Conservation (phyloP, 2,888 invertebrate species). For the Leptinotarsa rubiginosa region DNA sequence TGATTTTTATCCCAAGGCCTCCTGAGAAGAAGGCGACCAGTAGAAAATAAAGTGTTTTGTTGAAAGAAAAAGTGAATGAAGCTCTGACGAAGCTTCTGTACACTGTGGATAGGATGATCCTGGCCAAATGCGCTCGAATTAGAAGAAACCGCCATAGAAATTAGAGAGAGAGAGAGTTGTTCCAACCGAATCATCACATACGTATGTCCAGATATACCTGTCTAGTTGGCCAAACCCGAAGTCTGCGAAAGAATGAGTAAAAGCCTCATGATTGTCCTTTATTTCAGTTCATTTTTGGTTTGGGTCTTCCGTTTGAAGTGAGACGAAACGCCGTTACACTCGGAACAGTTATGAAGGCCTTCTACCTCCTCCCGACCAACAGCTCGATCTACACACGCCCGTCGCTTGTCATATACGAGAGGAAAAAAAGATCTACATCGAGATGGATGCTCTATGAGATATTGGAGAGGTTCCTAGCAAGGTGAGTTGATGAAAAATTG, state of each 20-base stretch:
- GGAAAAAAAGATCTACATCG: slow-evolving; percentile 57
- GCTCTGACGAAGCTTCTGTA: no score
- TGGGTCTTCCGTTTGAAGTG: slow-evolving; percentile 76
- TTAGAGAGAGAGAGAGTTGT: no score
- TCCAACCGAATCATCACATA: no score
- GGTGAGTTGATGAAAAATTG: slow-evolving; percentile 44
- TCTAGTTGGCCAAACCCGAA: no score
- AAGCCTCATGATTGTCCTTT: slow-evolving; percentile 24
- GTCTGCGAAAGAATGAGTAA: not conserved
- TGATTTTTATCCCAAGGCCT: no score
- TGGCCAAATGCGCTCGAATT: no score
- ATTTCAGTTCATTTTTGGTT: slow-evolving; percentile 74
- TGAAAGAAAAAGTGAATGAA: no score
- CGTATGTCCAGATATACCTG: no score
- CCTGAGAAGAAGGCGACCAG: no score
- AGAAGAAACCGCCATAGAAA: no score
- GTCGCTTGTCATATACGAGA: slow-evolving; percentile 48
- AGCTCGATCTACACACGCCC: slow-evolving; percentile 71
- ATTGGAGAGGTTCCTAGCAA: slow-evolving; percentile 58
- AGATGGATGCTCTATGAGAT: slow-evolving; percentile 62
- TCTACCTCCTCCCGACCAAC: slow-evolving; percentile 76
- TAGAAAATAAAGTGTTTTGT: no score
- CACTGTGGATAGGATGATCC: no score
- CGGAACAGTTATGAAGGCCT: slow-evolving; percentile 76
- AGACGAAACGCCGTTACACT: slow-evolving; percentile 73